These are phyloP conservation scores for Cinara cedri DNA, from an alignment of 2,888 invertebrate species.

Conservation along the genomic window DNA sequence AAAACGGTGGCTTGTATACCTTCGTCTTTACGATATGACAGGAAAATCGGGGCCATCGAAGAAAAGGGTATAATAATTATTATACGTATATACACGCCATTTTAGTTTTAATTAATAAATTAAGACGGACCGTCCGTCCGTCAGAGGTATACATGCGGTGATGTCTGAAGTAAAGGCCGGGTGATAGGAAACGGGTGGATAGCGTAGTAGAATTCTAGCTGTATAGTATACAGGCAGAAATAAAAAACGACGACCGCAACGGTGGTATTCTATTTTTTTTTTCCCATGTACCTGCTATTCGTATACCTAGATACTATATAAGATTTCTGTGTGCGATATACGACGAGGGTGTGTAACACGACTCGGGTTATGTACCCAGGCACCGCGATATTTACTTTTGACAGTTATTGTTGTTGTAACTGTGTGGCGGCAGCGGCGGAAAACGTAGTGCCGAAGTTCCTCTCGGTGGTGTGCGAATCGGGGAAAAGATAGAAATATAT, in stretches of 20 bases:
- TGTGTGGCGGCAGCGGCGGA: not conserved
- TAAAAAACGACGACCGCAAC: constrained; percentile 16
- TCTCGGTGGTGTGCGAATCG: not conserved
- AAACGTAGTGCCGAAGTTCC: constrained; percentile 33
- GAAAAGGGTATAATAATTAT: not conserved
- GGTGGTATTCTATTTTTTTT: not conserved
- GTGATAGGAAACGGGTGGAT: not conserved
- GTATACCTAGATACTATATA: too few species aligned
- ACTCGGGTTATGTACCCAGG: not conserved
- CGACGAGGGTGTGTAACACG: not conserved
- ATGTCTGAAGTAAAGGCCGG: too few species aligned
- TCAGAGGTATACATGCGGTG: too few species aligned
- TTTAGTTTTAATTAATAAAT: constrained; percentile 19
- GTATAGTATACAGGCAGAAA: not conserved
- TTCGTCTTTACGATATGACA: not conserved
- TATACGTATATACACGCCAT: not conserved
- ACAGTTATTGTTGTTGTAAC: constrained; percentile 50
- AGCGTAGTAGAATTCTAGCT: not conserved
- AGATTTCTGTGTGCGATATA: constrained; percentile 36
- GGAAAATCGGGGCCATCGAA: not conserved
- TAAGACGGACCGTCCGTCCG: not conserved
- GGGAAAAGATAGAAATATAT: constrained; percentile 12
- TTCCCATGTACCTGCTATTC: not conserved
- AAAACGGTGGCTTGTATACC: not conserved
- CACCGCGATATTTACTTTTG: constrained; percentile 28